Conservation (phyloP, 1,140 invertebrate species). For the Diorhabda carinulata region DNA sequence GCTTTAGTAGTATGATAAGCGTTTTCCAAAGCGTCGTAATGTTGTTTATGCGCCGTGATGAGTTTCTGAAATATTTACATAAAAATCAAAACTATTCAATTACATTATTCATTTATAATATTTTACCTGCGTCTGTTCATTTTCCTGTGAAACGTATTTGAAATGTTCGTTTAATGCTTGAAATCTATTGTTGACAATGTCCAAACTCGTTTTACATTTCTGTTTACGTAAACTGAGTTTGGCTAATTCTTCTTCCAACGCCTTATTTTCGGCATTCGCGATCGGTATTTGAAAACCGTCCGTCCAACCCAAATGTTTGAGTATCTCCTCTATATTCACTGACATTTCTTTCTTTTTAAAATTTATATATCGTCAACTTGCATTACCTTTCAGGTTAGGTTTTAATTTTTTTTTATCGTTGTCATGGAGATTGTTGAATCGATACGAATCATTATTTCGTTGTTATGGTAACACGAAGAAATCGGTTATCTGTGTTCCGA, state of each 20-base stretch:
- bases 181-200: constrained; percentile 41
- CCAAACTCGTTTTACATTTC: constrained; percentile 29
- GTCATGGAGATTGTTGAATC: no score
- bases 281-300: constrained; percentile 68
- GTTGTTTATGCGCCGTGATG: constrained; percentile 56
- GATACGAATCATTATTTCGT: no score
- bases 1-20: constrained; percentile 51
- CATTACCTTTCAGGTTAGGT: no score
- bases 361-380: no score
- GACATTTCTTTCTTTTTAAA: not conserved
- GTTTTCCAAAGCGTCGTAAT: constrained; percentile 61
- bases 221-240: constrained; percentile 34
- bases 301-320: constrained; percentile 66
- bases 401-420: no score
- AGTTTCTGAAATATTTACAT: constrained; percentile 46
- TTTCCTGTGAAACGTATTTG: constrained; percentile 52
- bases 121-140: constrained; percentile 55
- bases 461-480: no score
- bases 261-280: constrained; percentile 66
- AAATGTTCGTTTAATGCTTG: constrained; percentile 53
- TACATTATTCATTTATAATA: not conserved
- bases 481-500: no score
- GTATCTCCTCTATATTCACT: constrained; percentile 55
- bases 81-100: not conserved
- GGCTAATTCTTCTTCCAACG: constrained; percentile 57